These are phyloP conservation scores for Melitaea athalia DNA, from an alignment of 2,888 invertebrate genomes.

Conservation along the genomic window DNA sequence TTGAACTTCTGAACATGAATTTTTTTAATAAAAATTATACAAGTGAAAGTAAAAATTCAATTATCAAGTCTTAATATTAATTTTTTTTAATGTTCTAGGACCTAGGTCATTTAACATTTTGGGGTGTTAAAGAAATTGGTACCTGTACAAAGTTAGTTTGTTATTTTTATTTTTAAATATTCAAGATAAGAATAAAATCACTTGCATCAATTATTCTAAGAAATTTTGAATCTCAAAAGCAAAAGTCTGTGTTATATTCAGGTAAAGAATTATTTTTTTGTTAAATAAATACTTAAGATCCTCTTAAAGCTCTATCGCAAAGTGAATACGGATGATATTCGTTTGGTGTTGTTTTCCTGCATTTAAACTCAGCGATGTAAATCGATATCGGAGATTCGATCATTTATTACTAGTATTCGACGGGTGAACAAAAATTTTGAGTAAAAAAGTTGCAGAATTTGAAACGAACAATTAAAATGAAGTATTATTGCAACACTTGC, in stretches of 20 bases:
- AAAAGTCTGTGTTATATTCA: conserved; percentile 56
- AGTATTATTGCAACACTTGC: conserved; percentile 81
- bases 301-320: conserved; percentile 22
- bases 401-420: conserved; percentile 79
- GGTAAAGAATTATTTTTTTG: conserved; percentile 53
- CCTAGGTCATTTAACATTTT: conserved; percentile 11
- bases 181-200: conserved; percentile 14
- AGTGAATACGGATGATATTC: conserved; percentile 38
- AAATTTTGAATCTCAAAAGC: conserved; percentile 19
- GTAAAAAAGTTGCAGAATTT: conserved; percentile 70
- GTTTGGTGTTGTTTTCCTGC: conserved; percentile 39
- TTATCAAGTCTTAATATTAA: conserved; percentile 10
- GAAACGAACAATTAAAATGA: conserved; percentile 71
- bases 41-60: conserved; percentile 9
- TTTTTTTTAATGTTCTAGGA: conserved; percentile 10
- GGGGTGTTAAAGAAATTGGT: not conserved
- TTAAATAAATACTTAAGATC: conserved; percentile 14
- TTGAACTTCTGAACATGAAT: conserved; percentile 5
- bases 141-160: conserved; percentile 6
- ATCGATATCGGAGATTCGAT: conserved; percentile 77
- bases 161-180: conserved; percentile 2
- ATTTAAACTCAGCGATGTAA: conserved; percentile 54
- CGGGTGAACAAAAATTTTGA: conserved; percentile 69
- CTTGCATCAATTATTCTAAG: conserved; percentile 28
- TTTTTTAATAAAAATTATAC: conserved; percentile 9